Conservation (phyloP, 2,113 vertebrate species). For the Harpagus bidentatus region DNA sequence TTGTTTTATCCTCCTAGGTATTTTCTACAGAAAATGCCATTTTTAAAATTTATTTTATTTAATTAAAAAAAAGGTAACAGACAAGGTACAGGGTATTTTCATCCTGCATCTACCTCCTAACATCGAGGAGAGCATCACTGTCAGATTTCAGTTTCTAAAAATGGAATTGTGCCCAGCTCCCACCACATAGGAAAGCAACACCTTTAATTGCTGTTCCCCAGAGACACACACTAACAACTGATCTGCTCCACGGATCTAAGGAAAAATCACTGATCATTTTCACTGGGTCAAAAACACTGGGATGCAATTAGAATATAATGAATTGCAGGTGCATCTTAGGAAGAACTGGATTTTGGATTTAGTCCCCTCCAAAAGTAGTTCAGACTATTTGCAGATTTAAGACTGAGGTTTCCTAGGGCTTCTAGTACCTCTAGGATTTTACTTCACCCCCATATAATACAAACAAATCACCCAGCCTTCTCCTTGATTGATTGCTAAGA, state of each 20-base stretch:
- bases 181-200: not conserved
- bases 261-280: not conserved
- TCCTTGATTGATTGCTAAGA: not conserved
- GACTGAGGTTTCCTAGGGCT: not conserved
- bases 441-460: not conserved
- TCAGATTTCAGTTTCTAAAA: not conserved
- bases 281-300: not conserved
- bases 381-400: not conserved
- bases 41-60: not conserved
- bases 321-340: not conserved
- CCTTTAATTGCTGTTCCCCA: not conserved
- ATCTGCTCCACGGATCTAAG: not conserved
- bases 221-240: not conserved
- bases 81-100: not conserved
- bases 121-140: not conserved
- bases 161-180: not conserved
- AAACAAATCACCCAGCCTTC: not conserved
- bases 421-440: not conserved
- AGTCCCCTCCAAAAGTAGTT: not conserved
- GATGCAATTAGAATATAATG: not conserved
- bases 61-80: not conserved
- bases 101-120: not conserved
- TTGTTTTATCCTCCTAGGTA: not conserved
- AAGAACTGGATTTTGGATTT: not conserved
- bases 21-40: not conserved